Base-by-base conservation (phyloP, 2,113 vertebrate genomes). In the Athene cunicularia region DNA sequence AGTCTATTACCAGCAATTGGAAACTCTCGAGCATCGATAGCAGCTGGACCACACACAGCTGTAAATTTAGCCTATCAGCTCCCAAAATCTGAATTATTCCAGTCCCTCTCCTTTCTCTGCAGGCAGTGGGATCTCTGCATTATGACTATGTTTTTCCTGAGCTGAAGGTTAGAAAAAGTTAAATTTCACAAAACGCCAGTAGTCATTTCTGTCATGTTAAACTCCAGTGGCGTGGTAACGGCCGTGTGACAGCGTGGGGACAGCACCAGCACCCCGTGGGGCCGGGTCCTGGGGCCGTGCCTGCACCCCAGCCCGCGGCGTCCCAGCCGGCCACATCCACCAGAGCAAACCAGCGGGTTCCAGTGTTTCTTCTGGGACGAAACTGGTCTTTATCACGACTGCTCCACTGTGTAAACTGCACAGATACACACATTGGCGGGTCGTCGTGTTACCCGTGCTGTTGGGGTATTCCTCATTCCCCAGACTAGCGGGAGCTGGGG, bases 1-100 rank as follows among this genome's bases (percentile, higher is more conserved):
- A 99, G 98, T 99, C 99, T 99, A 99, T 99, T 99, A 99, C 98
- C 98, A 98, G 98, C 98, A 98, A 99, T 98, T 98, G 99, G 98
- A 99, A 99, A 99, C 98, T 99, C 98, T 98, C 97, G 93, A 96
- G 98, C 98, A 97, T 99, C 99, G 98, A 99, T 99, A 99, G 98
- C 98, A 98, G 98, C 97, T 96, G 97, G 98, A 98, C 99, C 98
- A 98, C 98, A 98, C 97, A 75, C 96, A 98, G 96, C 98, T 97
- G 98, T 96, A 98, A 96, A 98, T 98, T 98, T 96, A 97, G 98
- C 98, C 96, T 84, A 92, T 96, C 96, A 70, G 98, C 80, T 98
- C 93, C 95, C 95, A 28, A 72, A 97, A 96, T 72, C 94, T 11
- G 6, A 92, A 89, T 93, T 52, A 68, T 71, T 93, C n/a, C 19